Conservation (phyloP, 1,140 invertebrate genomes). For the Pachyrhynchus sulphureomaculatus region DNA sequence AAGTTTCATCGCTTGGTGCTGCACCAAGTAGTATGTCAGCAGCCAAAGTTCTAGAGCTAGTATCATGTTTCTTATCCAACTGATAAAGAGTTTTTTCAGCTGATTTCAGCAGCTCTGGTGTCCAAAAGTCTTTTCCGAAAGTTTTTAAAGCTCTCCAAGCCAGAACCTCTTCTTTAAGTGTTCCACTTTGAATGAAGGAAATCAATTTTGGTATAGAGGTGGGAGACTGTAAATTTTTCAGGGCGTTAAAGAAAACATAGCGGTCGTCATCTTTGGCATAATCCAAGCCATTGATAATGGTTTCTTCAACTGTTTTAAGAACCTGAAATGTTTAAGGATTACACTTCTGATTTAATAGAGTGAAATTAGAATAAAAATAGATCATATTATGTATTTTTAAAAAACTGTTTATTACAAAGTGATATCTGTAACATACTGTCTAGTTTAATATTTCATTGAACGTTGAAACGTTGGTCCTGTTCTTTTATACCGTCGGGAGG, state of each 20-base stretch:
- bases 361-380: no score
- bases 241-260: conserved; percentile 62
- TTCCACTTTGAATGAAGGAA: conserved; percentile 52
- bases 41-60: conserved; percentile 70
- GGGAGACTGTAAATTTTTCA: conserved; percentile 66
- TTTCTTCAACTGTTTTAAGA: conserved; percentile 50
- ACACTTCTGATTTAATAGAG: no score
- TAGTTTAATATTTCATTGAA: no score
- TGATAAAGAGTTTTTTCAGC: conserved; percentile 67
- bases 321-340: conserved; percentile 25
- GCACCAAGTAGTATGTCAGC: conserved; percentile 69
- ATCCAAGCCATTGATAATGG: conserved; percentile 55
- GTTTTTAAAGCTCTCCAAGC: conserved; percentile 66
- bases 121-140: conserved; percentile 55
- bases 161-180: conserved; percentile 57
- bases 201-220: conserved; percentile 62
- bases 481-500: no score
- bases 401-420: no score
- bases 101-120: conserved; percentile 53
- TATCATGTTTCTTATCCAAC: conserved; percentile 62
- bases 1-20: conserved; percentile 55
- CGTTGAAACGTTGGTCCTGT: no score
- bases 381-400: no score
- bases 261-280: conserved; percentile 60
- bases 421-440: no score